Evolutionary conservation across 2,888 invertebrate species (phyloP).

Genomic region (Noctua comes): DNA sequence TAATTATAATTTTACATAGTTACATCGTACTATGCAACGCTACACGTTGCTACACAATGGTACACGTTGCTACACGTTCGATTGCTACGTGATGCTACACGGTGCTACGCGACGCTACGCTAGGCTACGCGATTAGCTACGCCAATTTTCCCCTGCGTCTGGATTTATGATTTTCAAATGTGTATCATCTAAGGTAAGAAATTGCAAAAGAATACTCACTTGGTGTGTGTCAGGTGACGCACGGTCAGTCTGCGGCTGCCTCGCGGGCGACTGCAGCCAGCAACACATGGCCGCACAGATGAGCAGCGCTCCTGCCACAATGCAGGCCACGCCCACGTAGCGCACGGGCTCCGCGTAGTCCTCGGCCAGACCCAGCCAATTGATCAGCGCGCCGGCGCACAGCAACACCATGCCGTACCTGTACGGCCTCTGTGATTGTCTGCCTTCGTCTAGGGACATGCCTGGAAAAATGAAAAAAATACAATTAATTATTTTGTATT

Average conservation of each 20-base stretch:
- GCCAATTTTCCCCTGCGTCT: background rate
- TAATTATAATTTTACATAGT: background rate
- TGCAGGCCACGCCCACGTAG: conserved; percentile 93
- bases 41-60: background rate
- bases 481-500: conserved; percentile 15
- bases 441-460: conserved; percentile 92
- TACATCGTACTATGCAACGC: background rate
- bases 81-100: background rate
- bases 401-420: conserved; percentile 93
- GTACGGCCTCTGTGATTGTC: conserved; percentile 93
- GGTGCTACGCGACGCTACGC: background rate
- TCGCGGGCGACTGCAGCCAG: conserved; percentile 91
- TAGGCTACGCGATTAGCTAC: background rate
- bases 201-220: conserved; percentile 70
- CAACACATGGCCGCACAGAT: conserved; percentile 94
- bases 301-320: conserved; percentile 93
- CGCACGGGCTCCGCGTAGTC: conserved; percentile 93
- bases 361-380: conserved; percentile 93
- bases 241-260: conserved; percentile 85
- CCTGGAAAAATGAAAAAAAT: conserved; percentile 82
- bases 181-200: background rate
- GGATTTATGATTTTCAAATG: background rate
- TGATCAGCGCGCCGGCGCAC: conserved; percentile 93
- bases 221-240: conserved; percentile 88
- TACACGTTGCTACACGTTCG: background rate